Evolutionary conservation across 37 sponge, comb jelly and placozoan species (phyloP).

Genomic region (Amphimedon queenslandica): DNA sequence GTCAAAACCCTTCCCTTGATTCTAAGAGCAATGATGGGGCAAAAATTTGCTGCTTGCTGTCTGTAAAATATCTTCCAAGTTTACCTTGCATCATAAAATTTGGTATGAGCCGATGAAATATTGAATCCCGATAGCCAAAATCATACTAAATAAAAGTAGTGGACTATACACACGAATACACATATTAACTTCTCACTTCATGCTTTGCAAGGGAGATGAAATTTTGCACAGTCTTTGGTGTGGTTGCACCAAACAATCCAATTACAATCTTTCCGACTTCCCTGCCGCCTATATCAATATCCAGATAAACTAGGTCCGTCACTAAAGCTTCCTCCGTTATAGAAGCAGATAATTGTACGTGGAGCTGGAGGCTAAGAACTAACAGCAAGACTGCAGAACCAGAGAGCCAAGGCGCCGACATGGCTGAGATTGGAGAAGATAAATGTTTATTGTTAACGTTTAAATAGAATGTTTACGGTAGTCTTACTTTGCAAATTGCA

Average conservation of each 20-base stretch:
- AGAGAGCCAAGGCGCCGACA: conserved; percentile 45
- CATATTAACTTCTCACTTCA: conserved; percentile 33
- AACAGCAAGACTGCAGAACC: conserved; percentile 55
- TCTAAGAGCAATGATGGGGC: not conserved
- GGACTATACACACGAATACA: not conserved
- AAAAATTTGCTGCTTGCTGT: too few species aligned
- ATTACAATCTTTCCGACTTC: conserved; percentile 49
- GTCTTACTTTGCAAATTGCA: too few species aligned
- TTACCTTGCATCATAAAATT: conserved; percentile 84
- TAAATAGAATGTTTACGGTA: not conserved
- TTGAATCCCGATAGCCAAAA: conserved; percentile 50
- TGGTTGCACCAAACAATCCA: conserved; percentile 75
- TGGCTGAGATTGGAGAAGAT: too few species aligned
- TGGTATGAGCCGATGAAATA: conserved; percentile 64
- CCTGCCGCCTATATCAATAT: conserved; percentile 47
- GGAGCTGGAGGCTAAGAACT: too few species aligned
- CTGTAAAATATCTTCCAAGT: too few species aligned
- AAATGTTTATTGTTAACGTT: conserved; percentile 52
- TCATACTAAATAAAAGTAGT: conserved; percentile 34
- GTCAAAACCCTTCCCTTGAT: too few species aligned
- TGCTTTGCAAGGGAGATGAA: conserved; percentile 69
- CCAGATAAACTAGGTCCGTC: conserved; percentile 70
- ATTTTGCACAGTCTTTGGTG: conserved; percentile 79
- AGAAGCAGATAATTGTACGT: too few species aligned
- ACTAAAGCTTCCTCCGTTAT: conserved; percentile 51